Base-by-base conservation (phyloP, 1,140 invertebrate genomes). In the Bombyx mandarina region DNA sequence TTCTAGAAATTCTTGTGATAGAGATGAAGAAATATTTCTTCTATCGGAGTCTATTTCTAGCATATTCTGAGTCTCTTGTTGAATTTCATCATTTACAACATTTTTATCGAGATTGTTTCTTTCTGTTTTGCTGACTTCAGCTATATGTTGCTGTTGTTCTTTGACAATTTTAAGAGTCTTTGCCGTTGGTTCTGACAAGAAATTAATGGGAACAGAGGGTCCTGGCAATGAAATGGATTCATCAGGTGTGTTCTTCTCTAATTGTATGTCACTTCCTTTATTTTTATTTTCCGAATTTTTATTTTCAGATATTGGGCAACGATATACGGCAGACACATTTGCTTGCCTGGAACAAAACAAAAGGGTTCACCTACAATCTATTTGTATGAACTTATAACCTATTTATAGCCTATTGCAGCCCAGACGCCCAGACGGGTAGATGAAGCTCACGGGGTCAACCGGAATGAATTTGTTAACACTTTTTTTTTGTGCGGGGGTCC, bases 251-350 rank as follows among this genome's bases (percentile, higher is more conserved):
- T 26, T 42, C 12, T 61, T 1, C 6, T 52, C 8, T 61, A 54
- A 43, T 64, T 10, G 49, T 45, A 10, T 61, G 58, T 67, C 52
- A 57, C 45, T 47, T 54, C n/a, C 8, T 45, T 18, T 45, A 57
- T 61, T 43, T 45, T 44, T 9, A 35, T 47, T 51, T 54, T 35
- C 22, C 7, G 35, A 52, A 35, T 48, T 58, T 35, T 49, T 56
- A 6, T 7, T 48, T 12, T 58, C 56, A 35, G 43, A 53, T 44
- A 56, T 77, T 73, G 67, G 62, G 12, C 63, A 57, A 43, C 78
- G 61, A 58, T 84, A 84, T 18, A 86, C 71, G 52, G 85, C 75
- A 63, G 90, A 91, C 7, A 92, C 89, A 86, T 92, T 92, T 26
- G 92, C 92, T 81, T 93, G 82, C 60, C 82, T 86, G 57, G 42